Percentiles rank a stretch among this genome's conserved stretches.
These are phyloP conservation scores for Ichneumoninae sp. DNA, from an alignment of 2,888 invertebrate genomes.

Conservation along the genomic window DNA sequence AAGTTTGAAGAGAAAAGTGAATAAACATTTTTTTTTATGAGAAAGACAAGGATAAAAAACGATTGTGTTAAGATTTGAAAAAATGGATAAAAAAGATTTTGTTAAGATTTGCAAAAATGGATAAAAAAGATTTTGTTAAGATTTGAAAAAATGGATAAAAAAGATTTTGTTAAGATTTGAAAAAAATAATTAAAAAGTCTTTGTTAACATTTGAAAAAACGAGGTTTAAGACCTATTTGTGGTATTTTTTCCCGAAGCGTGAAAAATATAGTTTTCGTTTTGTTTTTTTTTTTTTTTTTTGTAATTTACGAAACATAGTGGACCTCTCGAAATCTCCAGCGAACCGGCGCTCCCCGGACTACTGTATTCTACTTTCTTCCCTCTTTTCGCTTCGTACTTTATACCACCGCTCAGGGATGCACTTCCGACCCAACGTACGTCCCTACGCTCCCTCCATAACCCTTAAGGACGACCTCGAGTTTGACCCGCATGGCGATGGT, in stretches of 20 bases:
- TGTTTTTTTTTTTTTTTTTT: too few relatives aligned
- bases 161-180: too few relatives aligned
- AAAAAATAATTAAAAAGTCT: background rate
- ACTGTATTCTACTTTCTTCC: conserved; percentile 31
- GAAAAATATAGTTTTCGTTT: too few relatives aligned
- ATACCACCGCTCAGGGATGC: conserved; percentile 4
- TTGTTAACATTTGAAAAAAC: background rate
- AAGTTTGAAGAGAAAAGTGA: background rate
- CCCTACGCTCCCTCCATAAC: background rate
- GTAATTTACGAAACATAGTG: too few relatives aligned
- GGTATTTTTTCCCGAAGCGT: too few relatives aligned
- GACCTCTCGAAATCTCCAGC: conserved; percentile 6
- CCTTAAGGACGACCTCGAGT: background rate
- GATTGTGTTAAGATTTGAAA: background rate
- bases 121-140: background rate
- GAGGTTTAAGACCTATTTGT: too few relatives aligned
- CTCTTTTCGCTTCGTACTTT: background rate
- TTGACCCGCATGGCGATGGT: background rate
- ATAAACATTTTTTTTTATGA: too few relatives aligned
- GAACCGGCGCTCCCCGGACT: background rate
- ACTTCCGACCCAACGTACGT: background rate
- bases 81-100: background rate
- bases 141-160: too few relatives aligned
- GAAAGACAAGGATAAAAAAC: background rate
- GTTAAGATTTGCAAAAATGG: too few relatives aligned